A percentile compares a stretch with the other conserved stretches of the same genome.
These are phyloP conservation scores for Agrochola lychnidis DNA, from an alignment of 2,888 invertebrate species.

Conservation along the genomic window DNA sequence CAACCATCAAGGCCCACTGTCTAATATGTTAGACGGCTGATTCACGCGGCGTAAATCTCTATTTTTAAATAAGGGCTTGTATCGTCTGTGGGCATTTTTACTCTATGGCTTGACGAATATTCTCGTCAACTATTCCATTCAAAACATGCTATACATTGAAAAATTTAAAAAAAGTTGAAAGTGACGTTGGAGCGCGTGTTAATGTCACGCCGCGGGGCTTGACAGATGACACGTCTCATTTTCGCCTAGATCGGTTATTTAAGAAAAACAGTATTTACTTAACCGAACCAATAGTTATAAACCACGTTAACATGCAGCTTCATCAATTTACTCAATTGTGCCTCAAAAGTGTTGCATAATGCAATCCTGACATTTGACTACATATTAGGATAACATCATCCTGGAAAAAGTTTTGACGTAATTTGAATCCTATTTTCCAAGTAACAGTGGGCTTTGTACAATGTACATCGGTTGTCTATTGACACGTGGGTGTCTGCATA, in stretches of 20 bases:
- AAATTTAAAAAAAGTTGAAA: too few relatives aligned
- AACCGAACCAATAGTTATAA: constrained; percentile 37
- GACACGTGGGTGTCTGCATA: constrained; percentile 57
- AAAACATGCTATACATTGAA: too few relatives aligned
- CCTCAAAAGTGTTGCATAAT: constrained; percentile 49
- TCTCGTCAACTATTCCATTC: too few relatives aligned
- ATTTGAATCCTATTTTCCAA: constrained; percentile 25
- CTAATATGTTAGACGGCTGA: too few relatives aligned
- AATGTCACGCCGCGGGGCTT: too few relatives aligned
- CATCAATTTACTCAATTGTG: constrained; percentile 38
- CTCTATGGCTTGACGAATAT: too few relatives aligned
- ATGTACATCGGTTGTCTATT: constrained; percentile 7
- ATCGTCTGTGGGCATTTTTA: too few relatives aligned
- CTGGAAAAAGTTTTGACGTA: not conserved
- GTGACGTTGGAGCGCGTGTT: too few relatives aligned
- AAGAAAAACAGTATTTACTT: constrained; percentile 5
- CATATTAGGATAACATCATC: constrained; percentile 28
- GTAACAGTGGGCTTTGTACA: not conserved
- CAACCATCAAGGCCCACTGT: too few relatives aligned
- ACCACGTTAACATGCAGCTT: constrained; percentile 1
- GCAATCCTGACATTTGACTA: constrained; percentile 35
- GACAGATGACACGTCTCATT: too few relatives aligned
- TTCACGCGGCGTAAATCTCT: too few relatives aligned
- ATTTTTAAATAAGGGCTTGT: too few relatives aligned
- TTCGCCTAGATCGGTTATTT: not conserved